phyloP scores from a whole-genome alignment of 1,140 invertebrate genomes.

The Babylonia areolata region DNA sequence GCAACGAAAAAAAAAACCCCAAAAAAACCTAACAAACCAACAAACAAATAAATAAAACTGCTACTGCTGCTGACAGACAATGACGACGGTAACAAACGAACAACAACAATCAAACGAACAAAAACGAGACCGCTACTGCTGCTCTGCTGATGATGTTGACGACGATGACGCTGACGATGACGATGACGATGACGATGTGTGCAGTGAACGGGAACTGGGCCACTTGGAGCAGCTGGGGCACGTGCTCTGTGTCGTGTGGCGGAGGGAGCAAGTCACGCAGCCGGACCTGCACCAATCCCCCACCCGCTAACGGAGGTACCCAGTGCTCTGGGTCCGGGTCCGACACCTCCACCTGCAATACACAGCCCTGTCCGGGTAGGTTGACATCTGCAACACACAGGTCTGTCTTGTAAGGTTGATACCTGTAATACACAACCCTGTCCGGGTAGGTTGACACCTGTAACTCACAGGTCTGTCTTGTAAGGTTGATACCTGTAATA shows the following conservation, averaged over 20 bases:
- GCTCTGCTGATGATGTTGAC: neutral
- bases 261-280: constrained; percentile 52
- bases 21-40: too few relatives aligned
- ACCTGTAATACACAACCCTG: too few relatives aligned
- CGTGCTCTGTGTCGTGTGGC: constrained; percentile 63
- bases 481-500: too few relatives aligned
- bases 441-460: too few relatives aligned
- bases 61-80: neutral
- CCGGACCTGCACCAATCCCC: constrained; percentile 66
- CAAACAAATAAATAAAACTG: too few relatives aligned
- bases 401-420: too few relatives aligned
- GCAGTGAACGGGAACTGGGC: constrained; percentile 67
- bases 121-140: neutral
- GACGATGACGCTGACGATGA: neutral
- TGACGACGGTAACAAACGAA: neutral
- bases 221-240: constrained; percentile 58
- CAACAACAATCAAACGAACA: neutral
- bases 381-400: too few relatives aligned
- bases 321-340: neutral
- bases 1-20: neutral
- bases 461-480: too few relatives aligned
- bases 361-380: neutral
- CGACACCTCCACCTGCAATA: neutral
- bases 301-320: constrained; percentile 42
- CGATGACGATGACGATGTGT: neutral